Percentiles rank a stretch among this genome's conserved stretches.
Evolutionary conservation across 1,140 invertebrate species (phyloP).

Genomic region (Potamilus streckersoni): DNA sequence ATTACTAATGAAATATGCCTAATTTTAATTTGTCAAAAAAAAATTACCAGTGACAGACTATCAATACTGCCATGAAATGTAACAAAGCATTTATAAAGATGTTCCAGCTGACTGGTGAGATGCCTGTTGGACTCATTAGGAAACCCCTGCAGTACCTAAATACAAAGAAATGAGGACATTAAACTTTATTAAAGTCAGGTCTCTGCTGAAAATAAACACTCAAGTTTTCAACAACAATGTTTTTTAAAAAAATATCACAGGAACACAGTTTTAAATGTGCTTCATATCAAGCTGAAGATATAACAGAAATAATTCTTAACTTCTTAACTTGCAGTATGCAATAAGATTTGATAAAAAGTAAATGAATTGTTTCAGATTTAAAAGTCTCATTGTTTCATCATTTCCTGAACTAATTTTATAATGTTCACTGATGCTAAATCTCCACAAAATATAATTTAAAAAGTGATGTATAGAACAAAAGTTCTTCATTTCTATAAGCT

Average conservation of each 20-base stretch:
- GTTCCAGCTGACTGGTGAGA: constrained; percentile 45
- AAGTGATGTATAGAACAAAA: too few species aligned
- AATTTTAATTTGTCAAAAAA: not conserved
- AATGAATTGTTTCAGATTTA: too few species aligned
- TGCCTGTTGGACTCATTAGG: constrained; percentile 35
- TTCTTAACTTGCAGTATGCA: too few species aligned
- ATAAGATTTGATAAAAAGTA: too few species aligned
- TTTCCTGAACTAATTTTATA: too few species aligned
- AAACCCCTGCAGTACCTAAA: constrained; percentile 51
- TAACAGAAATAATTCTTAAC: too few species aligned
- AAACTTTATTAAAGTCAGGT: not conserved
- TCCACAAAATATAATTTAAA: too few species aligned
- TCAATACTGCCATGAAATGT: constrained; percentile 57
- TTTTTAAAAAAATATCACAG: not conserved
- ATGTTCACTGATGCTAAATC: too few species aligned
- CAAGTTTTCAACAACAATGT: not conserved
- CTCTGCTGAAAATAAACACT: not conserved
- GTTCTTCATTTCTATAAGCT: too few species aligned
- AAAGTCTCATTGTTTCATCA: too few species aligned
- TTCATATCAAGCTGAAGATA: too few species aligned
- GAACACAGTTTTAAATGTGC: too few species aligned
- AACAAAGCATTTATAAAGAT: constrained; percentile 53
- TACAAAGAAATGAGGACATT: constrained; percentile 9
- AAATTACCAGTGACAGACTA: constrained; percentile 49
- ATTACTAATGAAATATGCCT: constrained; percentile 16